Evolutionary conservation across 2,888 invertebrate genomes (phyloP).

Genomic region (Odontomyia ornata): DNA sequence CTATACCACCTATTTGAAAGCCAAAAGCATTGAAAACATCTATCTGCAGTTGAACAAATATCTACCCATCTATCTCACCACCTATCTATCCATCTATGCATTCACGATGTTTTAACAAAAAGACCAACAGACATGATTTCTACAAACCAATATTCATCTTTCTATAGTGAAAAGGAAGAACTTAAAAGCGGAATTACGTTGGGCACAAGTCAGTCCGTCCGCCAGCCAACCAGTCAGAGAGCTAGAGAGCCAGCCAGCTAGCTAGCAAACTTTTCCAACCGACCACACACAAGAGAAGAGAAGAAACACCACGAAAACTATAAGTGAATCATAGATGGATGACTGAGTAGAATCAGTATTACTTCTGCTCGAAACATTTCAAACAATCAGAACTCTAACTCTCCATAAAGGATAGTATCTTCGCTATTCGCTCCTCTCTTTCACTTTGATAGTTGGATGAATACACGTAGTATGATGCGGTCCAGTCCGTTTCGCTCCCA

Average conservation of each 20-base stretch:
- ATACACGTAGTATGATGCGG: constrained; percentile 37
- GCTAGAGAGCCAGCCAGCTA: too few relatives aligned
- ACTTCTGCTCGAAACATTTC: constrained; percentile 40
- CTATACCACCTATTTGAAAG: too few relatives aligned
- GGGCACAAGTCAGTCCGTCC: constrained; percentile 12
- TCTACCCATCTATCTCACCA: background rate
- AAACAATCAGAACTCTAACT: constrained; percentile 23
- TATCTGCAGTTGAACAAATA: background rate
- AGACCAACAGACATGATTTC: constrained; percentile 14
- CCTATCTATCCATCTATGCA: background rate
- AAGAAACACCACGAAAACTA: constrained; percentile 29
- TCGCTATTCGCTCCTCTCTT: background rate
- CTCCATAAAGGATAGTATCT: constrained; percentile 9
- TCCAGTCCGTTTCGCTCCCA: constrained; percentile 19
- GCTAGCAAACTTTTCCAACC: constrained; percentile 31
- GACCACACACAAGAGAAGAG: constrained; percentile 35
- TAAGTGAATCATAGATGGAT: constrained; percentile 51
- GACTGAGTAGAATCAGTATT: constrained; percentile 49
- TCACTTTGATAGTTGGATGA: background rate
- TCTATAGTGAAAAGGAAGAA: background rate
- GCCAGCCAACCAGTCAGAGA: background rate
- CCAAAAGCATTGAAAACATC: too few relatives aligned
- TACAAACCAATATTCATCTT: constrained; percentile 4
- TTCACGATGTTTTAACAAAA: background rate
- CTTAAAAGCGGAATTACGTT: constrained; percentile 13